Evolutionary conservation across 2,113 vertebrate genomes (phyloP).

Genomic region (Murina feae): DNA sequence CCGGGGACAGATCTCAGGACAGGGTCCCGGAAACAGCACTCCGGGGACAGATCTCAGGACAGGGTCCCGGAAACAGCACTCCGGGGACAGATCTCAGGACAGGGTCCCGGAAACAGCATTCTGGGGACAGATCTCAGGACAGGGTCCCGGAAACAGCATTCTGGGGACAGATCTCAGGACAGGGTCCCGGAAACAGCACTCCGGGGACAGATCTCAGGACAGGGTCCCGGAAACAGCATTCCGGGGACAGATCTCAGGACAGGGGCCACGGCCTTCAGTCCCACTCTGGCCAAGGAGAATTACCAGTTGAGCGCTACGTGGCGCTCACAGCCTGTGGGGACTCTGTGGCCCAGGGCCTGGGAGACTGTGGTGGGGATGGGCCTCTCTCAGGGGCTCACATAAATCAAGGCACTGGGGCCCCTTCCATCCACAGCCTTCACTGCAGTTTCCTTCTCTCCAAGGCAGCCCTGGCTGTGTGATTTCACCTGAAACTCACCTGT

Average conservation of each 20-base stretch:
- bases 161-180: no score
- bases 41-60: no score
- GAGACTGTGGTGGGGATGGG: not conserved
- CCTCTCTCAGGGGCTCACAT: not conserved
- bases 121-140: no score
- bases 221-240: not conserved
- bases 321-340: not conserved
- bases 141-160: no score
- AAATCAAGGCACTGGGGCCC: not conserved
- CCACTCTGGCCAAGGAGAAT: not conserved
- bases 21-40: no score
- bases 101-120: no score
- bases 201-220: no score
- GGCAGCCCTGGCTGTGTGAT: not conserved
- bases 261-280: not conserved
- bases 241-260: not conserved
- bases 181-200: no score
- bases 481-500: not conserved
- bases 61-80: no score
- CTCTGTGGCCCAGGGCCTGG: not conserved
- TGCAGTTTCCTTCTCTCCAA: not conserved
- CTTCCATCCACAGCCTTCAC: not conserved
- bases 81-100: no score
- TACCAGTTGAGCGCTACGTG: accelerated
- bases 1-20: not conserved